Percentiles rank a stretch among this genome's conserved stretches.
These are phyloP conservation scores for Serranus cabrilla DNA, from an alignment of 2,797 vertebrate species.

Conservation along the genomic window DNA sequence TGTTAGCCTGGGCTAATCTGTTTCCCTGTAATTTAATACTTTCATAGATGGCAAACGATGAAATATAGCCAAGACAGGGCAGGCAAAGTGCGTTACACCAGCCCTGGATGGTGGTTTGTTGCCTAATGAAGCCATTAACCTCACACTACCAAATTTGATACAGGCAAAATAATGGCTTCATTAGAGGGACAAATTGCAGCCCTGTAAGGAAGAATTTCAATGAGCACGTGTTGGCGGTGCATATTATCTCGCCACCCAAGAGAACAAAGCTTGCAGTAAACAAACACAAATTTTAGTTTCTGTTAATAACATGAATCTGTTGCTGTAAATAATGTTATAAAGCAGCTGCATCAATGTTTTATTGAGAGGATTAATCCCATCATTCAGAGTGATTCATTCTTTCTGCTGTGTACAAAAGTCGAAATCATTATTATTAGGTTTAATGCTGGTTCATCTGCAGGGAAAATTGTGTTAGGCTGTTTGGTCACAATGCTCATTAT, in stretches of 20 bases:
- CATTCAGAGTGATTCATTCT: slow-evolving; percentile 21
- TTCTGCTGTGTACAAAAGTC: slow-evolving; percentile 25
- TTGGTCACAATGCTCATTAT: slow-evolving; percentile 38
- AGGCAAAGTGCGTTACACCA: slow-evolving; percentile 70
- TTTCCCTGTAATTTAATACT: slow-evolving; percentile 81
- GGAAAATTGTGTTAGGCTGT: slow-evolving; percentile 32
- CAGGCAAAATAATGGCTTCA: slow-evolving; percentile 82
- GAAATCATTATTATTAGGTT: slow-evolving; percentile 37
- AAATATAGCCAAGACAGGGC: slow-evolving; percentile 76
- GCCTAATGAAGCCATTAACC: slow-evolving; percentile 88
- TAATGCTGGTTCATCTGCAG: slow-evolving; percentile 40
- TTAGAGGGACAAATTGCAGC: slow-evolving; percentile 73
- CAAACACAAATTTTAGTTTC: slow-evolving; percentile 60
- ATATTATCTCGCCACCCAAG: slow-evolving; percentile 67
- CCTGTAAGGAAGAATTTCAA: slow-evolving; percentile 71
- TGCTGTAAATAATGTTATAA: slow-evolving; percentile 30
- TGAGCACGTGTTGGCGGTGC: slow-evolving; percentile 45
- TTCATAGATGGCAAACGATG: slow-evolving; percentile 82
- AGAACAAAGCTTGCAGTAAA: slow-evolving; percentile 35
- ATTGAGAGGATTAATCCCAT: slow-evolving; percentile 26
- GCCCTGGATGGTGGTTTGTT: slow-evolving; percentile 80
- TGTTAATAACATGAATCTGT: slow-evolving; percentile 36
- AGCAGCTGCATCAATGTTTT: slow-evolving; percentile 27
- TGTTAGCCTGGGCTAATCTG: slow-evolving; percentile 79
- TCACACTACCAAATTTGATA: slow-evolving; percentile 84